phyloP scores from a whole-genome alignment of 1,140 invertebrate genomes.

The Epicauta chinensis region DNA sequence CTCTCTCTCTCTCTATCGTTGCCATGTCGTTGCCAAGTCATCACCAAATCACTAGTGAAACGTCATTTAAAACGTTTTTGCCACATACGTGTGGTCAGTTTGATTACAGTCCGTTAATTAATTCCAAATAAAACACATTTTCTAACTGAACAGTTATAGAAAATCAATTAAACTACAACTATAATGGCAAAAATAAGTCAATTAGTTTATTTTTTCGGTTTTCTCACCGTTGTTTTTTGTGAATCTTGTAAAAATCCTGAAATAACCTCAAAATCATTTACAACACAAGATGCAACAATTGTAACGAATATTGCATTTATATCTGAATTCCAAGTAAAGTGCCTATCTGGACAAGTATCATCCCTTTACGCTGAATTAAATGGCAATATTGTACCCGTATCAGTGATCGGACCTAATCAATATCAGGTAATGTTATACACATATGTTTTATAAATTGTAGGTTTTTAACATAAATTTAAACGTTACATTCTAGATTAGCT shows the following conservation, averaged over 20 bases:
- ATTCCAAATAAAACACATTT: too few species aligned
- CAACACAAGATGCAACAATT: constrained; percentile 85
- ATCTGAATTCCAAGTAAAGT: constrained; percentile 66
- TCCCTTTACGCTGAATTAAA: constrained; percentile 80
- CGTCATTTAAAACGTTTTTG: too few species aligned
- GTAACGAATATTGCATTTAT: constrained; percentile 77
- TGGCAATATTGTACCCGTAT: constrained; percentile 73
- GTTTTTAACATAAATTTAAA: constrained; percentile 4
- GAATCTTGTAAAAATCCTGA: constrained; percentile 53
- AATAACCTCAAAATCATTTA: constrained; percentile 66
- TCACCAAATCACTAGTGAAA: too few species aligned
- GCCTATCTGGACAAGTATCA: constrained; percentile 55
- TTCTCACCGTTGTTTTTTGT: constrained; percentile 13
- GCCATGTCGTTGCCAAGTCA: too few species aligned
- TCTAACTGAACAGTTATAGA: too few species aligned
- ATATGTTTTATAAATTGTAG: constrained; percentile 5
- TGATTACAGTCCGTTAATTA: too few species aligned
- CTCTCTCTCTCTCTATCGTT: too few species aligned
- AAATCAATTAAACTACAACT: too few species aligned
- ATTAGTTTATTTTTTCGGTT: not conserved
- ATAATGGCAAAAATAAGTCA: too few species aligned
- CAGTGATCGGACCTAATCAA: constrained; percentile 64
- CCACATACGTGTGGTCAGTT: too few species aligned
- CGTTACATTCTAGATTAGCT: constrained; percentile 65
- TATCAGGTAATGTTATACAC: constrained; percentile 60